These are phyloP conservation scores for Ochropleura plecta DNA, from an alignment of 2,888 invertebrate species.

Conservation along the genomic window DNA sequence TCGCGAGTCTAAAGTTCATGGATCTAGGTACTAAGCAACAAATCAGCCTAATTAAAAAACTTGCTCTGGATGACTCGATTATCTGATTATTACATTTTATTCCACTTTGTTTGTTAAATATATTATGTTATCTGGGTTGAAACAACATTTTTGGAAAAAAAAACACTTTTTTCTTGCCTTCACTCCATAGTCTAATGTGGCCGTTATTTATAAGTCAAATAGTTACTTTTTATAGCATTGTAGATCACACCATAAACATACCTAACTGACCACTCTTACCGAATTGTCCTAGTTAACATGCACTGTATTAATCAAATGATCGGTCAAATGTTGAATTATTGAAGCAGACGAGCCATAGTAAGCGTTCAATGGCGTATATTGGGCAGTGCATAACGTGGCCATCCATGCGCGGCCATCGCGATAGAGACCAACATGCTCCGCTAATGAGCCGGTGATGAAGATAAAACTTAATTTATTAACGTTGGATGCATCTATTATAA, in stretches of 20 bases:
- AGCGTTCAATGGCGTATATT: slow-evolving; percentile 51
- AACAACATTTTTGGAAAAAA: too few relatives aligned
- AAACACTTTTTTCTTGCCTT: too few relatives aligned
- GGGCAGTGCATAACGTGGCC: slow-evolving; percentile 66
- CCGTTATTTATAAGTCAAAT: too few relatives aligned
- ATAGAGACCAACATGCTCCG: slow-evolving; percentile 80
- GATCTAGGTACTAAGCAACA: background rate
- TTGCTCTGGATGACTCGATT: too few relatives aligned
- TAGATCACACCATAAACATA: background rate
- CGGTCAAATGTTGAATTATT: slow-evolving; percentile 53
- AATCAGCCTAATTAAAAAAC: background rate
- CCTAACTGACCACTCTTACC: background rate
- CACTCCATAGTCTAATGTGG: too few relatives aligned
- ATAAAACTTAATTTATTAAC: slow-evolving; percentile 84
- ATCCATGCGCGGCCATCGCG: slow-evolving; percentile 73
- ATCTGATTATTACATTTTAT: too few relatives aligned
- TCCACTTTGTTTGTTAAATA: too few relatives aligned
- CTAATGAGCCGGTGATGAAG: slow-evolving; percentile 84
- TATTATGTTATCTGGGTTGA: too few relatives aligned
- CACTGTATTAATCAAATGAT: slow-evolving; percentile 40
- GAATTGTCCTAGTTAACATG: slow-evolving; percentile 6
- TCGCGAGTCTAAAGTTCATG: background rate
- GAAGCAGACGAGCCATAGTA: slow-evolving; percentile 41
- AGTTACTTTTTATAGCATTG: too few relatives aligned
- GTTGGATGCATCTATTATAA: slow-evolving; percentile 67